Base-by-base conservation (phyloP, 1,140 invertebrate genomes). In the Anadara kagoshimensis region DNA sequence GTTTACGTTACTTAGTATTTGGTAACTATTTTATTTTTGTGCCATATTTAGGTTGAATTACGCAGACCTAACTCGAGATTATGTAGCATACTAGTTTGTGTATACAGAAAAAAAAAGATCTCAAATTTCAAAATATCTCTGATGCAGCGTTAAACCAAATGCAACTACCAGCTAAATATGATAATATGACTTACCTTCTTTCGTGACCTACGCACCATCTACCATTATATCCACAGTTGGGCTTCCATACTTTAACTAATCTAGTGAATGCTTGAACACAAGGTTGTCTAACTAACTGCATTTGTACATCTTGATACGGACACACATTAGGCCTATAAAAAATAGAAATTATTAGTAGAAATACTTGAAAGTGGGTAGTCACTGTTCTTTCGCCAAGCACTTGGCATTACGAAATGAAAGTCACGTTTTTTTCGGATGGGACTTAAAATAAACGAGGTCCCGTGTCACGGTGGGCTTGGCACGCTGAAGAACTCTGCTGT, bases 151-250 rank as follows among this genome's bases (percentile, higher is more conserved):
- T 49, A 49, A 18, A n/a, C 47, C 4, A 18, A 4, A 14, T 49
- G n/a, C 14, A 49, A 2, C 1, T 14, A 49, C 47, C 11, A 51
- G 20, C 63, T 41, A 54, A 56, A 20, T 7, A 5, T 2, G 0
- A n/a, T 29, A 57, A 47, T 58, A 1, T 11, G 4, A 49, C 76
- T 82, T 74, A 89, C 87, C 86, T 86, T 67, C 85, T 74, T 74
- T 89, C 87, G 57, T 89, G 86, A 44, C 87, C 87, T 12, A 87
- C 80, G 72, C 86, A 89, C 86, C 86, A 89, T 53, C 85, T 83
- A 0, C 76, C 80, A 47, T 86, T 85, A 24, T 82, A 86, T 36
- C 83, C 86, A 75, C 88, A 89, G 63, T 89, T 85, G 7, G 85
- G 85, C 59, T 87, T 88, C 82, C 86, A 86, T 26, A 88, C 84